A percentile compares a stretch with the other conserved stretches of the same genome.
Evolutionary conservation across 2,797 vertebrate species (phyloP).

Genomic region (Phoeniculus purpureus): DNA sequence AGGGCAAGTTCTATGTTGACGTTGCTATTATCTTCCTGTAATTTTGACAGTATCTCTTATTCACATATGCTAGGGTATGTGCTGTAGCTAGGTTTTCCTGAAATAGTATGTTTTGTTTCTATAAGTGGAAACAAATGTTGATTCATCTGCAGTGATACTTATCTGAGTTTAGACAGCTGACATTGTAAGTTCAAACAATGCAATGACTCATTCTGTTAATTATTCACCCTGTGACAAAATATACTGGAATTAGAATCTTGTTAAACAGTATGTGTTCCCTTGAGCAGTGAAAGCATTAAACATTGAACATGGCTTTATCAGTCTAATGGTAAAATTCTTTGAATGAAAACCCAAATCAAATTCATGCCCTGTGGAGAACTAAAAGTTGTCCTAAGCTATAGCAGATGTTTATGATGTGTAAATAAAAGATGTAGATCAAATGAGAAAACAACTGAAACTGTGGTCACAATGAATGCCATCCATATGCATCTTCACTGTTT

Average conservation of each 20-base stretch:
- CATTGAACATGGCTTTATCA: background rate
- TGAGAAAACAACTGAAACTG: background rate
- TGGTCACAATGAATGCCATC: background rate
- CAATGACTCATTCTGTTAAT: constrained; percentile 38
- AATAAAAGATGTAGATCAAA: background rate
- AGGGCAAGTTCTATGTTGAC: background rate
- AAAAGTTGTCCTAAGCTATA: background rate
- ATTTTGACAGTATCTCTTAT: background rate
- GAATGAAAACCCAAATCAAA: background rate
- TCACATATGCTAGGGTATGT: background rate
- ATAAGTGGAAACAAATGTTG: constrained; percentile 23
- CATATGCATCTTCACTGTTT: background rate
- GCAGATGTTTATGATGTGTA: background rate
- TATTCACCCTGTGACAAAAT: constrained; percentile 37
- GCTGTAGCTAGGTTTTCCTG: background rate
- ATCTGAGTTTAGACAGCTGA: constrained; percentile 25
- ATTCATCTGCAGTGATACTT: constrained; percentile 23
- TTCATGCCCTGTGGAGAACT: background rate
- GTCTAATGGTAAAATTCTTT: background rate
- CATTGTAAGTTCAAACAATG: constrained; percentile 34
- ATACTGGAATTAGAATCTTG: constrained; percentile 40
- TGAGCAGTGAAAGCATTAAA: background rate
- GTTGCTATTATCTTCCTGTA: background rate
- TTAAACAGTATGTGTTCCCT: background rate
- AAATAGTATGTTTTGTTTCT: background rate